phyloP scores from a whole-genome alignment of 2,113 vertebrate species.

The Plotosus lineatus region DNA sequence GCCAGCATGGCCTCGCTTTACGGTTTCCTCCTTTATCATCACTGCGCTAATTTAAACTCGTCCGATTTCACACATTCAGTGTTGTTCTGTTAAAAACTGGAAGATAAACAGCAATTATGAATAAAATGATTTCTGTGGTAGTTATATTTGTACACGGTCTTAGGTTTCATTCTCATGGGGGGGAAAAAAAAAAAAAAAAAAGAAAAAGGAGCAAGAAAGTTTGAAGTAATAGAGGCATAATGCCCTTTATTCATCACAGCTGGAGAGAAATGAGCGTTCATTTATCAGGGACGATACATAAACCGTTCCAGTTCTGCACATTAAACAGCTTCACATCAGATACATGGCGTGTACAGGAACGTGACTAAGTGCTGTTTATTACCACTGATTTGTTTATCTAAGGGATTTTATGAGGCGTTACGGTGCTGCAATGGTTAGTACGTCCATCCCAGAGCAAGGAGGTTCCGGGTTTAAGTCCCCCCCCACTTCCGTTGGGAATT shows the following conservation, averaged over 20 bases:
- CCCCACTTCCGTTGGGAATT: too few relatives aligned
- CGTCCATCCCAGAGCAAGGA: too few relatives aligned
- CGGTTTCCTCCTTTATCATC: not conserved
- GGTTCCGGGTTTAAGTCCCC: too few relatives aligned
- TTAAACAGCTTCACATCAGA: not conserved
- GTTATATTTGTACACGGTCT: not conserved
- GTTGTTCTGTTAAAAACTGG: slow-evolving; percentile 9
- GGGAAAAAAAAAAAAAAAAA: not conserved
- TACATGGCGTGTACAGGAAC: not conserved
- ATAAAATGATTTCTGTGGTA: not conserved
- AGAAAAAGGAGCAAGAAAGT: not conserved
- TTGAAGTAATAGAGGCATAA: not conserved
- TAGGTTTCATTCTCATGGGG: not conserved
- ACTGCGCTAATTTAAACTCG: not conserved
- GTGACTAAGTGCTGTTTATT: too few relatives aligned
- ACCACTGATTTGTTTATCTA: too few relatives aligned
- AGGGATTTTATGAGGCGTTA: too few relatives aligned
- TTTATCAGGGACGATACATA: not conserved
- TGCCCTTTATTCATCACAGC: not conserved
- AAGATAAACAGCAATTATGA: not conserved
- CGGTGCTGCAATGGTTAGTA: too few relatives aligned
- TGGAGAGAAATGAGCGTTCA: not conserved
- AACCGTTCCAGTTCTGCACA: not conserved
- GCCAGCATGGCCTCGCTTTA: not conserved
- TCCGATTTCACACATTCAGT: not conserved